phyloP scores from a whole-genome alignment of 2,888 invertebrate genomes.

The Julus scandinavius region DNA sequence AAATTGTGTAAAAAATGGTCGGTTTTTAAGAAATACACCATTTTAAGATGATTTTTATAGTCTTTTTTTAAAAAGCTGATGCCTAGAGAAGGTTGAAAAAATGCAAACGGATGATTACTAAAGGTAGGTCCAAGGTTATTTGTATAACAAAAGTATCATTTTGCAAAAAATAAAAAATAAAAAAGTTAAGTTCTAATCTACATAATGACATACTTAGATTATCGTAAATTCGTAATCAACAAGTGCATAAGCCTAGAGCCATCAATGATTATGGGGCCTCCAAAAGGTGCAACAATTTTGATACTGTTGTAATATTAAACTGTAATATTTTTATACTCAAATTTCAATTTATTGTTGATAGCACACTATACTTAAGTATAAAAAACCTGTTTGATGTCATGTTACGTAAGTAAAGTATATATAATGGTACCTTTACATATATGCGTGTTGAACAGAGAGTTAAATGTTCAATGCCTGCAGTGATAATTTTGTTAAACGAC shows the following conservation, averaged over 20 bases:
- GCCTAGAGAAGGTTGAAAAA: neutral
- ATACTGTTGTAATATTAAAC: neutral
- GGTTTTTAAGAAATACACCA: no score
- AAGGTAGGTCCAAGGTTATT: neutral
- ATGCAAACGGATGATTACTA: neutral
- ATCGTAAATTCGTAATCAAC: neutral
- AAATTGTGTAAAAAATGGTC: no score
- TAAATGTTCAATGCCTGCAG: no score
- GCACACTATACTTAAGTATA: no score
- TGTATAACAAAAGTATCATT: neutral
- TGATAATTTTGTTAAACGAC: no score
- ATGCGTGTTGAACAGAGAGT: neutral
- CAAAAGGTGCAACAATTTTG: neutral
- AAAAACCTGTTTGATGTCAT: no score
- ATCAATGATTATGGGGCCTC: neutral
- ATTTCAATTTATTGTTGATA: no score
- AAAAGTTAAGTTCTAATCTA: neutral
- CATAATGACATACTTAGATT: neutral
- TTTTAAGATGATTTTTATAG: neutral
- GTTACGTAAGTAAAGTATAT: no score
- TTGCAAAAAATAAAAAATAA: neutral
- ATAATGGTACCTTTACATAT: neutral
- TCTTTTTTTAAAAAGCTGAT: neutral
- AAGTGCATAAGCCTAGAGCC: neutral
- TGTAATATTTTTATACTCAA: neutral